phyloP scores from a whole-genome alignment of 2,797 vertebrate genomes.

The Hypotaenidia philippensis region DNA sequence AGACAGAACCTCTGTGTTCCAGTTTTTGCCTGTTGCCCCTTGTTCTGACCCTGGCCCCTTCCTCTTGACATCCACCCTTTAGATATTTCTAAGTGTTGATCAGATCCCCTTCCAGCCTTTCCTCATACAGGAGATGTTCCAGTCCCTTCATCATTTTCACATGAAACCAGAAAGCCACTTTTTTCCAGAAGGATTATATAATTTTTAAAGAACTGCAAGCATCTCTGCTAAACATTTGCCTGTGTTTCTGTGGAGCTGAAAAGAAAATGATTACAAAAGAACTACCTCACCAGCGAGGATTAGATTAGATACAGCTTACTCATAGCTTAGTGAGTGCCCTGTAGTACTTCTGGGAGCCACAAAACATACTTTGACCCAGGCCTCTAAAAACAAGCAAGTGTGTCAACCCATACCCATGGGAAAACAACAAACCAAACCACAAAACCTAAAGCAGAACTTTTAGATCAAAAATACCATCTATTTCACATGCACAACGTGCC shows the following conservation, averaged over 20 bases:
- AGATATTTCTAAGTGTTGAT: no score
- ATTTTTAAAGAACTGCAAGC: neutral
- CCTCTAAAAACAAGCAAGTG: neutral
- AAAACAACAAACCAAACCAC: neutral
- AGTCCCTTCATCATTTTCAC: no score
- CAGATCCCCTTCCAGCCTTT: no score
- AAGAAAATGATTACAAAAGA: neutral
- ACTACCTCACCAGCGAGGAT: neutral
- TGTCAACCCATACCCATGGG: neutral
- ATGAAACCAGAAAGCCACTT: neutral
- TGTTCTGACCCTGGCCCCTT: no score
- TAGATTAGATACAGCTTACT: neutral
- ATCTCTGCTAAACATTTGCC: neutral
- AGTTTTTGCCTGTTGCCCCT: no score
- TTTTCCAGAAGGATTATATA: neutral
- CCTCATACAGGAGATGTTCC: no score
- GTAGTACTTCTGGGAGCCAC: neutral
- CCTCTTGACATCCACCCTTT: no score
- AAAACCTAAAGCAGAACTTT: neutral
- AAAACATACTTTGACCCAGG: neutral
- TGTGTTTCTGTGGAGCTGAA: neutral
- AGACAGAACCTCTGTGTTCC: no score
- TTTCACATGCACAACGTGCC: rapidly evolving
- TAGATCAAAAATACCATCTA: neutral
- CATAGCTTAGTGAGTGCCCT: neutral